Conservation (phyloP, 2,113 vertebrate genomes). For the Alaudala cheleensis region DNA sequence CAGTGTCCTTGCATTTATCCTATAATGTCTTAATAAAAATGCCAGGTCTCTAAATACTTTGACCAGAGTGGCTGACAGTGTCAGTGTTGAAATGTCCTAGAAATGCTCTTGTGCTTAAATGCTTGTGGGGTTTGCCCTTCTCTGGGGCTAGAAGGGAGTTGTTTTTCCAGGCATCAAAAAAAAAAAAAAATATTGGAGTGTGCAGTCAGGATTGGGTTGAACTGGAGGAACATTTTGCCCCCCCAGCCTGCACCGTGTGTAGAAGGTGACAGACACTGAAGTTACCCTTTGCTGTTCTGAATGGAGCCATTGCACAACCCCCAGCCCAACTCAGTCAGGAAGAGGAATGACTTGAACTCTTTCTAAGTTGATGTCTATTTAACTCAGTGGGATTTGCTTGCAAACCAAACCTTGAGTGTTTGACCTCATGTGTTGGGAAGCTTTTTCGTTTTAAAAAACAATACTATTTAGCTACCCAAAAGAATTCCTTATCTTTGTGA, state of each 20-base stretch:
- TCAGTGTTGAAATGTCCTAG: neutral
- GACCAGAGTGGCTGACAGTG: constrained; percentile 1
- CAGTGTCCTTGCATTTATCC: constrained; percentile 14
- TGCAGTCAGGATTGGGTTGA: neutral
- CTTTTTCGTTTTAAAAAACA: constrained; percentile 69
- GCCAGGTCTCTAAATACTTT: neutral
- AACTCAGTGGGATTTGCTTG: neutral
- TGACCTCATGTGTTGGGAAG: constrained; percentile 31
- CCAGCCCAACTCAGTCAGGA: neutral
- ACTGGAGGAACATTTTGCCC: neutral
- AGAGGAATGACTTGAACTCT: neutral
- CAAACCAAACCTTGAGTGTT: neutral
- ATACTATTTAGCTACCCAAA: constrained; percentile 31
- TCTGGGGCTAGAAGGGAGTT: neutral
- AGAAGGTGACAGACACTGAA: neutral
- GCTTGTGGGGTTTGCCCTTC: neutral
- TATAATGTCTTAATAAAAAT: neutral
- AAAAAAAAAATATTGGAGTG: neutral
- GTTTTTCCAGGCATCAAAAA: neutral
- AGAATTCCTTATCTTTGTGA: constrained; percentile 3
- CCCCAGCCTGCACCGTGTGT: neutral
- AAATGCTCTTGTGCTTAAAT: neutral
- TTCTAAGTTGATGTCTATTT: neutral
- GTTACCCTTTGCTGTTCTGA: neutral
- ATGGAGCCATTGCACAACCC: constrained; percentile 11